Base-by-base conservation (phyloP, 1,140 invertebrate species). In the Bombyx mandarina region DNA sequence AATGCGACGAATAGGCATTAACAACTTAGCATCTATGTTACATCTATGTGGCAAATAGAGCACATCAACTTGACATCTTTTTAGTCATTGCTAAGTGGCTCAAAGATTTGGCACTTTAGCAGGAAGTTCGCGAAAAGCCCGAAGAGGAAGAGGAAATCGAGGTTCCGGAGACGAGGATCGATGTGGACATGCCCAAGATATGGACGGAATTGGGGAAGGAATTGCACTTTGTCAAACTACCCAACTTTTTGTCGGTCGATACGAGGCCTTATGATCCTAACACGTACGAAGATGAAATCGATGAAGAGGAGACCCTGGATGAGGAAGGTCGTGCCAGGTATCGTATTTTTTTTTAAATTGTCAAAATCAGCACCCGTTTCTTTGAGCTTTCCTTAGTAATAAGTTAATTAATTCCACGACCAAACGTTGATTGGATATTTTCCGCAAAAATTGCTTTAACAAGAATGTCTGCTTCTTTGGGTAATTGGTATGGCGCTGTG, bases 221-320 rank as follows among this genome's bases (percentile, higher is more conserved):
- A 69, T 90, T 98, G 67, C 96, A 99, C 80, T 99, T 99, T 80
- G 97, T 99, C 0, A 98, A 98, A 83, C 75, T 98, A 46, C 96
- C 96, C 1, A 98, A 98, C 82, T 98, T 98, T 78, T 90, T 98
- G 64, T 97, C 95, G 0, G 95, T 97, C 3, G 95, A 97, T 76
- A 96, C 95, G 0, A 89, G 98, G 66, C 98, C 98, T 0, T 99
- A 99, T 81, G 98, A 99, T 84, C 91, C 93, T 1, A 93, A 94
- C 60, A 97, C 95, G 0, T 99, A 99, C 84, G 98, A 99, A 88
- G 98, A 99, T 89, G 98, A 99, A 89, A 97, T 99, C 67, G 98
- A 99, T 77, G 98, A 99, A 73, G 98, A 99, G 83, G 98, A 99
- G 88, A 97, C 97, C 0, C 89, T 99, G 53, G 98, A 99, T 84